Percentiles rank a stretch among this genome's conserved stretches.
phyloP scores from a whole-genome alignment of 35 echinoderm and acorn worm genomes.

The Acanthaster planci region DNA sequence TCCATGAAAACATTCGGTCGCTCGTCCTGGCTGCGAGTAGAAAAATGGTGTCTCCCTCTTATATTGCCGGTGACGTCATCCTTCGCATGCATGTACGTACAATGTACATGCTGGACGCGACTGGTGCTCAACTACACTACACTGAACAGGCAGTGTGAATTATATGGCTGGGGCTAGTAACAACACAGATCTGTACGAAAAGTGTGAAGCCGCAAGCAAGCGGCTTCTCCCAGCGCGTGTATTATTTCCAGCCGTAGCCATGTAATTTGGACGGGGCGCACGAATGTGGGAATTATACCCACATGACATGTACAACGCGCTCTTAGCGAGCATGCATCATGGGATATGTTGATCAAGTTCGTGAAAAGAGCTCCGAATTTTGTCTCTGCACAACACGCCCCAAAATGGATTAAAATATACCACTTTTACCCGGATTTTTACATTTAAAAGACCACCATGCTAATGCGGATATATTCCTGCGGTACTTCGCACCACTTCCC shows the following conservation, averaged over 20 bases:
- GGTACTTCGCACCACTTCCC: neutral
- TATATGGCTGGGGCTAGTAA: too few species aligned
- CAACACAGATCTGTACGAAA: too few species aligned
- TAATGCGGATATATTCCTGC: constrained; percentile 23
- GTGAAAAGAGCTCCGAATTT: neutral
- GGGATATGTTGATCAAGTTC: constrained; percentile 18
- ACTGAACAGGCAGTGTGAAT: too few species aligned
- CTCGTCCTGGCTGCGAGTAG: neutral
- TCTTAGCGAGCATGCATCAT: neutral
- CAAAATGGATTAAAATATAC: constrained; percentile 18
- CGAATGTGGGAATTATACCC: too few species aligned
- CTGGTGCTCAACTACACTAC: too few species aligned
- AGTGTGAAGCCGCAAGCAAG: too few species aligned
- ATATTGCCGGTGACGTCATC: constrained; percentile 28
- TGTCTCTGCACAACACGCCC: neutral
- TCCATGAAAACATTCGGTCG: constrained; percentile 19
- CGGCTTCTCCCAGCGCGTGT: too few species aligned
- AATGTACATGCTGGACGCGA: too few species aligned
- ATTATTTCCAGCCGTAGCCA: too few species aligned
- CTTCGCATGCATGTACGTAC: neutral
- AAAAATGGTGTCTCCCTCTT: constrained; percentile 31
- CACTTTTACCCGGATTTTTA: constrained; percentile 25
- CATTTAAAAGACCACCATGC: constrained; percentile 26
- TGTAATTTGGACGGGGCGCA: too few species aligned
- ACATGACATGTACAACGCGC: neutral